phyloP scores from a whole-genome alignment of 2,888 invertebrate species.

The Choreutis nemorana region DNA sequence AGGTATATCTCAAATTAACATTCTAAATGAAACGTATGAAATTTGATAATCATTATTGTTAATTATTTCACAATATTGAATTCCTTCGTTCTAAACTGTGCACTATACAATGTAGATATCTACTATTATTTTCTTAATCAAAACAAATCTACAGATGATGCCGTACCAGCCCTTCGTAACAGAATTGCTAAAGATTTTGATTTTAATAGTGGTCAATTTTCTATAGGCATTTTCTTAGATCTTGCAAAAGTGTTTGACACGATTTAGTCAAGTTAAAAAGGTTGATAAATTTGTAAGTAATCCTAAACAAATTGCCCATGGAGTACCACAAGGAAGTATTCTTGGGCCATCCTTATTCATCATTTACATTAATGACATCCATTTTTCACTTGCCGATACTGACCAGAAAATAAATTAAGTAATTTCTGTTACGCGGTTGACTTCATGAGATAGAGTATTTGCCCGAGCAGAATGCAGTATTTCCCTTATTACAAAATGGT shows the following conservation, averaged over 20 bases:
- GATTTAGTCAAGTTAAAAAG: not conserved
- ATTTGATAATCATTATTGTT: too few species aligned
- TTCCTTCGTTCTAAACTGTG: too few species aligned
- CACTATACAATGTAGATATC: too few species aligned
- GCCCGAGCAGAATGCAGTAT: too few species aligned
- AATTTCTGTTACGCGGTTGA: not conserved
- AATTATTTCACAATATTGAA: too few species aligned
- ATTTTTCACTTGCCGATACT: too few species aligned
- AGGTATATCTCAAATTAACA: too few species aligned
- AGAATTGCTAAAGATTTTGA: not conserved
- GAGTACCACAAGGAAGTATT: not conserved
- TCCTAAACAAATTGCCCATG: not conserved
- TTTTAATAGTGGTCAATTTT: not conserved
- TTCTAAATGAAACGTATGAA: too few species aligned
- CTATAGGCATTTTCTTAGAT: constrained; percentile 1
- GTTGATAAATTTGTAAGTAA: not conserved
- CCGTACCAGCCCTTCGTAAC: not conserved
- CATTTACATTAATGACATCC: too few species aligned
- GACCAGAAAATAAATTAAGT: too few species aligned
- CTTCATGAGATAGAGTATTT: not conserved
- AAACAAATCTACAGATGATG: constrained; percentile 5
- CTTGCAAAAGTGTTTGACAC: not conserved
- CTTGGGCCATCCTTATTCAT: not conserved
- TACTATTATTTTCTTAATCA: too few species aligned
- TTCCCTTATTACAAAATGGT: too few species aligned